Conservation (phyloP, 2,113 vertebrate genomes). For the Dendrocopos noguchii region DNA sequence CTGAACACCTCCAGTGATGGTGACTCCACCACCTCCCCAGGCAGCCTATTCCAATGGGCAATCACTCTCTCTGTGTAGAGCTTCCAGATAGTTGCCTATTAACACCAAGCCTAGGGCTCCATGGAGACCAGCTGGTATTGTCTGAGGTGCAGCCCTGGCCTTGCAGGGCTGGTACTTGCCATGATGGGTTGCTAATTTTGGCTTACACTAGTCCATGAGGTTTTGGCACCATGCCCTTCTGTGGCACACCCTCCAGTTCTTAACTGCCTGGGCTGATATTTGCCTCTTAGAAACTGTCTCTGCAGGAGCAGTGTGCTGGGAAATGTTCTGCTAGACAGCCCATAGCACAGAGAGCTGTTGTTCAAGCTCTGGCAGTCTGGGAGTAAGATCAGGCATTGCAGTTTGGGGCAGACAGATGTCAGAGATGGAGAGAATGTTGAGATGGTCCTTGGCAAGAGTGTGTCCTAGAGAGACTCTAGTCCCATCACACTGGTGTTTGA, state of each 20-base stretch:
- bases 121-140: neutral
- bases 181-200: neutral
- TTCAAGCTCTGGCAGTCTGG: neutral
- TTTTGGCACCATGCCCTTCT: neutral
- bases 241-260: neutral
- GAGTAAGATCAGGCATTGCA: neutral
- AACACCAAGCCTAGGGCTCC: neutral
- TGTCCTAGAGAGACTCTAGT: neutral
- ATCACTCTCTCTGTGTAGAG: no score
- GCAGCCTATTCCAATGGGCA: no score
- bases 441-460: neutral
- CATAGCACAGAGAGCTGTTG: neutral
- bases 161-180: neutral
- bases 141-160: neutral
- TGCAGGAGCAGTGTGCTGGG: neutral
- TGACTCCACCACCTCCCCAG: no score
- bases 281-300: neutral
- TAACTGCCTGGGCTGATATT: neutral
- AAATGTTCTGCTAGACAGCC: neutral
- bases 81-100: no score
- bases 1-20: no score
- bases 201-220: accelerated
- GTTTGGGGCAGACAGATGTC: neutral
- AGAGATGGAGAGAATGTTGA: neutral
- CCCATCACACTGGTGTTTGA: neutral